These are phyloP conservation scores for Heterohyrax brucei DNA, from an alignment of 2,797 vertebrate species.

Conservation along the genomic window DNA sequence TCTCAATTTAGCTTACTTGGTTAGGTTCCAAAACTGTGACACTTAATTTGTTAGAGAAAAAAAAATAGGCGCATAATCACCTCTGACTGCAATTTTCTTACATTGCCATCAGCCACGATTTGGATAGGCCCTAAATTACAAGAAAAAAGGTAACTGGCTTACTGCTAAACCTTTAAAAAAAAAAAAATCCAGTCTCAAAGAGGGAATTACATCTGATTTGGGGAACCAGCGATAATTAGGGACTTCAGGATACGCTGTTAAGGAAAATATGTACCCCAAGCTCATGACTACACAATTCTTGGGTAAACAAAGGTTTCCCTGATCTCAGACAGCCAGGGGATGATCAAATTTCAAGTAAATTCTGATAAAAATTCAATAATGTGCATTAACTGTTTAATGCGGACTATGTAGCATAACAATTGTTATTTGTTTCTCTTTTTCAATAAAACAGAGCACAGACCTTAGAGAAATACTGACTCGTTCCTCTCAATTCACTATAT, in stretches of 20 bases:
- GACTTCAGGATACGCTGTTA: not conserved
- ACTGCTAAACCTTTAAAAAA: not conserved
- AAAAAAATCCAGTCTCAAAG: not conserved
- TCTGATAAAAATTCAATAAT: not conserved
- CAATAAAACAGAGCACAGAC: conserved; percentile 2
- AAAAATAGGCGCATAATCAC: not conserved
- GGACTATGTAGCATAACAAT: not conserved
- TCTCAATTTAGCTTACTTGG: not conserved
- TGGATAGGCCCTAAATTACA: conserved; percentile 4
- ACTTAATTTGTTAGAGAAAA: not conserved
- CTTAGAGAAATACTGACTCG: not conserved
- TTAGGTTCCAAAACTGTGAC: not conserved
- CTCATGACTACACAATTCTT: not conserved
- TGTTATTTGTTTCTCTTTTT: not conserved
- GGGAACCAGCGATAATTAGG: not conserved
- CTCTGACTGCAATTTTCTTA: not conserved
- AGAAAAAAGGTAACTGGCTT: not conserved
- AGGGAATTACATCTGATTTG: not conserved
- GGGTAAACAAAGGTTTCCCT: not conserved
- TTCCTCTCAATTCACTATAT: not conserved
- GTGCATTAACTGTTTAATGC: not conserved
- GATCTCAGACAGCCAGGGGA: not conserved
- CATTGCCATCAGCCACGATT: not conserved
- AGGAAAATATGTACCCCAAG: not conserved
- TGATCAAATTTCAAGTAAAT: not conserved